Evolutionary conservation across 2,888 invertebrate genomes (phyloP), one percentile per base, ranked within the genome.

Genomic region (Drosophila putrida): DNA sequence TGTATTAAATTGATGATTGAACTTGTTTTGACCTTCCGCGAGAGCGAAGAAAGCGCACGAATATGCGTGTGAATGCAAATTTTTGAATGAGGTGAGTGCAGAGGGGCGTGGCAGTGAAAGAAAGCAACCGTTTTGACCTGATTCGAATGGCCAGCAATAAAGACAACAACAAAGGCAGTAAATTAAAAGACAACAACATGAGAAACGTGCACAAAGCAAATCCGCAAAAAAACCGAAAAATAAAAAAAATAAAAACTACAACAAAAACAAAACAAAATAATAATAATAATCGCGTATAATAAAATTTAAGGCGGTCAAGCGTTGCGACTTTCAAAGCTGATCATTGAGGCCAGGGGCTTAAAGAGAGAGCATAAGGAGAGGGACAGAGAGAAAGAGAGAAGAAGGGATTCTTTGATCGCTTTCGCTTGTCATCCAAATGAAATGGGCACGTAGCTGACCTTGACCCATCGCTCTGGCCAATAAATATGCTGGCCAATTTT

Each of bases 381-480:
- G 8, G 27, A 11, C 1, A 35, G 44, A 11, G n/a, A 13, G 57
- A 10, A 36, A n/a, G 27, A 9, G 13, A 36, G 44, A 31, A 8
- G n/a, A 36, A n/a, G 43, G 53, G 20, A 33, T 46, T 54, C 46
- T 55, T 55, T 38, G 36, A 58, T 38, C 33, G 78, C 80, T 82
- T 80, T 82, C 74, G 78, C 83, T 80, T 80, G 80, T 76, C 86
- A 76, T 55, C 65, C 54, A 86, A 86, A 84, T 82, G 67, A 83
- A 87, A 82, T 80, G 78, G 58, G 78, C 89, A 90, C 84, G 89
- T 87, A 77, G 85, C 78, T 90, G 87, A 90, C 89, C 89, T 89
- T 89, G 89, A 89, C 88, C 89, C 71, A 73, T 46, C 62, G 71
- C 53, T 65, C 50, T 36, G 44, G 47, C 64, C 79, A 80, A 87